Base-by-base conservation (phyloP, 35 echinoderm and acorn worm species). In the Ophioderma brevispina region DNA sequence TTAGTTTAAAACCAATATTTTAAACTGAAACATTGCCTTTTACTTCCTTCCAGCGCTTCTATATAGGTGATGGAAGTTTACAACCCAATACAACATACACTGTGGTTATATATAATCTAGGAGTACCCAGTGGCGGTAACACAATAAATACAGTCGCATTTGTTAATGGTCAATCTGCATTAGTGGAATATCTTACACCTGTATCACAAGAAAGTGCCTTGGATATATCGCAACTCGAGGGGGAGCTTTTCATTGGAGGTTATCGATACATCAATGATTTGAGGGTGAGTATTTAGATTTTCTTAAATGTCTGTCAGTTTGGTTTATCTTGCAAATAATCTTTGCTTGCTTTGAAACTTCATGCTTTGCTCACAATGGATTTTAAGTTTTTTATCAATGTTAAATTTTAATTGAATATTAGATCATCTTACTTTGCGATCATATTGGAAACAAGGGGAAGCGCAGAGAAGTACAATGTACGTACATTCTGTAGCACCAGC, bases 171-270 rank as follows among this genome's bases (percentile, higher is more conserved):
- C 31, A 70, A 28, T 34, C 76, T 13, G 85, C 78, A 28, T 81
- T 87, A 18, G 96, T 98, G 75, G 93, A 98, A 46, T 98, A 92
- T 77, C 80, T 98, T 15, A 98, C 96, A 75, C 96, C 96, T 18
- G 75, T 87, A 34, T 93, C 91, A 8, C 59, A 85, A 18, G 59
- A 70, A 25, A 91, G 97, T 31, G 93, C 90, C 49, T 81, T 95
- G 52, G 85, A 99, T 79, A 91, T 99, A 76, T 81, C 52, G 59
- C 84, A 92, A 85, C 91, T 99, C 23, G 76, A 64, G 78, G 94
- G n/a, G 40, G 83, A 92, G 37, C 40, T 99, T 1, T 99, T 90
- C 39, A 78, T 99, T 18, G 97, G 97, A 23, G 97, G 97, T 18
- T 99, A 99, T 78, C 78, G 82, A 80, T 88, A 93, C 82, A 77